phyloP scores from a whole-genome alignment of 2,113 vertebrate genomes.

The Malurus melanocephalus region DNA sequence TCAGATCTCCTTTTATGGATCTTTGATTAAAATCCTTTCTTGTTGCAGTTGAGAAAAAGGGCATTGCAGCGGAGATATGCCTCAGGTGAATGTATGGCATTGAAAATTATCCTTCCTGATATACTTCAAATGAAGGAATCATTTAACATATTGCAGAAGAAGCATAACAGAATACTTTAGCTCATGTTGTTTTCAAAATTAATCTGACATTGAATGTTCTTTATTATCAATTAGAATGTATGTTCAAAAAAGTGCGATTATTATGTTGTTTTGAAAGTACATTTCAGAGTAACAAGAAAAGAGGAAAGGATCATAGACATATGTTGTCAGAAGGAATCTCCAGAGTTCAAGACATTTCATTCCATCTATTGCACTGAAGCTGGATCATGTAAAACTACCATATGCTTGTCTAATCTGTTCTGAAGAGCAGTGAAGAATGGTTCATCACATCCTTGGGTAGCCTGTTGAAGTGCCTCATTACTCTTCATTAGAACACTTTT shows the following conservation, averaged over 20 bases:
- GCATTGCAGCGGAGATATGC: not conserved
- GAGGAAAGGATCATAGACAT: not conserved
- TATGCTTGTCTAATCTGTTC: slow-evolving; percentile 41
- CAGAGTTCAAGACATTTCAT: not conserved
- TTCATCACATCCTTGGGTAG: slow-evolving; percentile 30
- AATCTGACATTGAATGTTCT: not conserved
- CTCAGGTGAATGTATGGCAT: not conserved
- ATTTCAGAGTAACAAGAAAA: not conserved
- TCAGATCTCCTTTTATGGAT: not conserved
- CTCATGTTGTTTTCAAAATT: not conserved
- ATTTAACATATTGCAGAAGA: not conserved
- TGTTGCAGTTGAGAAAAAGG: not conserved
- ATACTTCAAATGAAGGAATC: not conserved
- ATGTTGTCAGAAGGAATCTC: not conserved
- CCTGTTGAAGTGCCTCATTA: slow-evolving; percentile 41
- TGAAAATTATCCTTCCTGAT: not conserved
- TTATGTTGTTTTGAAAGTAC: not conserved
- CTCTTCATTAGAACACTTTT: slow-evolving; percentile 45
- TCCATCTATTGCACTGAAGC: not conserved
- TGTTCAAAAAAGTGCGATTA: not conserved
- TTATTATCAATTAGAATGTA: not conserved
- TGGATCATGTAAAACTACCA: not conserved
- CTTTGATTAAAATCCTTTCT: slow-evolving; percentile 32
- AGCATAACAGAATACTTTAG: not conserved
- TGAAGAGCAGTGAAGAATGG: slow-evolving; percentile 22